Percentiles rank a stretch among this genome's conserved stretches.
Evolutionary conservation across 2,797 vertebrate species (phyloP).

Genomic region (Tolypeutes matacus): DNA sequence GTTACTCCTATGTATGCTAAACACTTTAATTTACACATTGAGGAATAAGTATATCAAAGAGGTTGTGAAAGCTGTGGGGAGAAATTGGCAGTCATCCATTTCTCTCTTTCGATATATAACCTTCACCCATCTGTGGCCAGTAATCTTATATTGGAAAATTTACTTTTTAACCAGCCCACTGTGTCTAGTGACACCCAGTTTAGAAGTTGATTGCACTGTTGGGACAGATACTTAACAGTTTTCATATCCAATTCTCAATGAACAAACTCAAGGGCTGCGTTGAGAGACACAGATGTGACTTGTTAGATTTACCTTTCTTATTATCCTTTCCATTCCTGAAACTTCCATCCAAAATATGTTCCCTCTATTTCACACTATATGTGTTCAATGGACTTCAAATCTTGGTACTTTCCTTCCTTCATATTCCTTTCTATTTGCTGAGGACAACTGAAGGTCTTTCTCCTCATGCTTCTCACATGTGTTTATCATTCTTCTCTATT

Average conservation of each 20-base stretch:
- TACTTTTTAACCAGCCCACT: not conserved
- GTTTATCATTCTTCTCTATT: not conserved
- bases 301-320: not conserved
- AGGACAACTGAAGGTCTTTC: not conserved
- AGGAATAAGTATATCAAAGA: conserved; percentile 61
- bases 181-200: not conserved
- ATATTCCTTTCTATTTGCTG: not conserved
- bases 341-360: not conserved
- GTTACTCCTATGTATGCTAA: conserved; percentile 42
- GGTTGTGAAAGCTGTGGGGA: not conserved
- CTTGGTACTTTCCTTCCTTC: not conserved
- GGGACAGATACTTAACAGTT: not conserved
- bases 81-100: not conserved
- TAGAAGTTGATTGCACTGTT: not conserved
- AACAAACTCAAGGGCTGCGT: not conserved
- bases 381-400: not conserved
- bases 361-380: not conserved
- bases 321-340: not conserved
- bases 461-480: not conserved
- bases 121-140: not conserved
- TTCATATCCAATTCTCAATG: not conserved
- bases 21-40: conserved; percentile 41
- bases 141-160: not conserved
- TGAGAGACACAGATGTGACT: not conserved
- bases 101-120: conserved; percentile 26